These are phyloP conservation scores for Uropsilus gracilis DNA, from an alignment of 2,113 vertebrate species.

Conservation along the genomic window DNA sequence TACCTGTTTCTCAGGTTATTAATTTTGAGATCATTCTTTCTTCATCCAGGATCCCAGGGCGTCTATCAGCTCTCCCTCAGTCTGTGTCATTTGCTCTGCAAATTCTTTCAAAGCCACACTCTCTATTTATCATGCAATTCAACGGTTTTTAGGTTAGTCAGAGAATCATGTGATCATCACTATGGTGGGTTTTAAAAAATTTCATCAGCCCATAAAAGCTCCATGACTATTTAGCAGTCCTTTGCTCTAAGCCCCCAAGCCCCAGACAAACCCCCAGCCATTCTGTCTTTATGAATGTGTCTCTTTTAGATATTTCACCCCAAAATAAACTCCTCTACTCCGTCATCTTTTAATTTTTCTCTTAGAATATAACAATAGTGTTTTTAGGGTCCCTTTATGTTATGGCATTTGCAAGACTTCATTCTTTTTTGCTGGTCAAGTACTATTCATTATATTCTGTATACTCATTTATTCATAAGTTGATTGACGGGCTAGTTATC, in stretches of 20 bases:
- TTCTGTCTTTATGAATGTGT: neutral
- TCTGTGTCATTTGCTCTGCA: neutral
- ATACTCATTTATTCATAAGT: neutral
- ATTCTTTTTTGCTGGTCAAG: neutral
- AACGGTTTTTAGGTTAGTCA: neutral
- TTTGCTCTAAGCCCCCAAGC: neutral
- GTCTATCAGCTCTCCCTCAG: neutral
- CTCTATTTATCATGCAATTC: neutral
- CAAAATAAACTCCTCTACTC: neutral
- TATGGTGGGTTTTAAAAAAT: neutral
- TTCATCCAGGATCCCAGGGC: neutral
- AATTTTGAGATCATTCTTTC: constrained; percentile 4
- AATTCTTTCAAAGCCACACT: neutral
- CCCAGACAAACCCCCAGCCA: neutral
- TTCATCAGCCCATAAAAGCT: neutral
- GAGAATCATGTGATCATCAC: neutral
- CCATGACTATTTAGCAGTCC: neutral
- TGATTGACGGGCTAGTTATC: neutral
- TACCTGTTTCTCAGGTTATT: neutral
- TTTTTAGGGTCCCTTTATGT: neutral
- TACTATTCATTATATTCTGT: neutral
- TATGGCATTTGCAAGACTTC: fast-evolving
- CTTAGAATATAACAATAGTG: fast-evolving
- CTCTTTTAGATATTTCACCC: neutral
- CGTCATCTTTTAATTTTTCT: neutral